phyloP scores from a whole-genome alignment of 1,140 invertebrate species.

The Centruroides vittatus region DNA sequence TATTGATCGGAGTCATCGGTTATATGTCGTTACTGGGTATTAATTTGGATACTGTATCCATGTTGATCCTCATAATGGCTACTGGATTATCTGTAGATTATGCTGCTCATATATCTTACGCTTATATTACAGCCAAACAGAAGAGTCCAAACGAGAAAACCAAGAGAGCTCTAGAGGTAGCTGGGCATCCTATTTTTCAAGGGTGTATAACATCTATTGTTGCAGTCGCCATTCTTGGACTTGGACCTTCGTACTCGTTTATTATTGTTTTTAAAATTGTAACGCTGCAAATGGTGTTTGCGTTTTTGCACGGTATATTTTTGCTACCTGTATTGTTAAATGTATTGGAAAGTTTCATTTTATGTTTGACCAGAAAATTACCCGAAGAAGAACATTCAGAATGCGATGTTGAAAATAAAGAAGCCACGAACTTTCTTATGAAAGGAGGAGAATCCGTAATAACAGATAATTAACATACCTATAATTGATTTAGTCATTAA shows the following conservation, averaged over 20 bases:
- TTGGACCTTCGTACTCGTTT: conserved; percentile 27
- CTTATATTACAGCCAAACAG: conserved; percentile 22
- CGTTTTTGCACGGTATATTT: conserved; percentile 80
- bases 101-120: conserved; percentile 91
- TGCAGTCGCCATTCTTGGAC: background rate
- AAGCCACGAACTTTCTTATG: too few relatives aligned
- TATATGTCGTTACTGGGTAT: conserved; percentile 93
- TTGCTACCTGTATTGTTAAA: conserved; percentile 70
- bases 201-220: background rate
- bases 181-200: background rate
- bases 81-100: conserved; percentile 96
- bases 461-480: too few relatives aligned
- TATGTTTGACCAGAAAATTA: too few relatives aligned
- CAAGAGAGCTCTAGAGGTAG: background rate
- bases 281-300: conserved; percentile 53
- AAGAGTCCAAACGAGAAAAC: conserved; percentile 1
- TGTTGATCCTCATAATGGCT: conserved; percentile 97
- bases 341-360: too few relatives aligned
- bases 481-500: too few relatives aligned
- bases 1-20: conserved; percentile 83
- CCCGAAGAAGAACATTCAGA: too few relatives aligned
- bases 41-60: conserved; percentile 89
- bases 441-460: too few relatives aligned
- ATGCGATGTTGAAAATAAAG: too few relatives aligned
- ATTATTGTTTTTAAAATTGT: background rate